A percentile compares a stretch with the other conserved stretches of the same genome.
Evolutionary conservation across 35 echinoderm and acorn worm species (phyloP).

Genomic region (Chiridota heheva): DNA sequence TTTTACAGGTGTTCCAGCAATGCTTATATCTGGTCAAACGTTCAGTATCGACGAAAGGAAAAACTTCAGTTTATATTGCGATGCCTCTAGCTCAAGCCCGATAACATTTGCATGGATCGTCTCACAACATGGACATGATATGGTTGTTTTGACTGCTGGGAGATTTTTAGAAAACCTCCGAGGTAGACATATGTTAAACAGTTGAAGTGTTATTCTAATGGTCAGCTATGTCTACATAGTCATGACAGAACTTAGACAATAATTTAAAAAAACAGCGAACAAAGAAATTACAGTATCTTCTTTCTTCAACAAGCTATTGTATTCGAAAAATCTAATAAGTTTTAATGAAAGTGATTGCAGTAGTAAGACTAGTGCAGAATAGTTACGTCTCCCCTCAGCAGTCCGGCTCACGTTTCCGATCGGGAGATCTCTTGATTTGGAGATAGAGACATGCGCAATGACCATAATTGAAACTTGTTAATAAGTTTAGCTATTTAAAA

Average conservation of each 20-base stretch:
- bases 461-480: too few species aligned
- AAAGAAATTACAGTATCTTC: too few species aligned
- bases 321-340: too few species aligned
- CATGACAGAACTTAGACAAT: not conserved
- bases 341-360: too few species aligned
- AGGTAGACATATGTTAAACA: not conserved
- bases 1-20: conserved; percentile 8
- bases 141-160: conserved; percentile 5
- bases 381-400: too few species aligned
- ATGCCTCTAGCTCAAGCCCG: conserved; percentile 6
- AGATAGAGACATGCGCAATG: too few species aligned
- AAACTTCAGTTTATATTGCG: conserved; percentile 10
- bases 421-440: too few species aligned
- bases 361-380: too few species aligned
- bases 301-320: too few species aligned
- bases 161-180: not conserved
- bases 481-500: too few species aligned
- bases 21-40: not conserved
- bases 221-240: not conserved
- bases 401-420: too few species aligned
- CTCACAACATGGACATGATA: not conserved
- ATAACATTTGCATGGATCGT: conserved; percentile 32
- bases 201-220: too few species aligned
- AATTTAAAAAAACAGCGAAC: not conserved
- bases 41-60: not conserved